Evolutionary conservation across 2,888 invertebrate species (phyloP), one percentile per base, ranked within the genome.

Genomic region (Temnothorax unifasciatus): DNA sequence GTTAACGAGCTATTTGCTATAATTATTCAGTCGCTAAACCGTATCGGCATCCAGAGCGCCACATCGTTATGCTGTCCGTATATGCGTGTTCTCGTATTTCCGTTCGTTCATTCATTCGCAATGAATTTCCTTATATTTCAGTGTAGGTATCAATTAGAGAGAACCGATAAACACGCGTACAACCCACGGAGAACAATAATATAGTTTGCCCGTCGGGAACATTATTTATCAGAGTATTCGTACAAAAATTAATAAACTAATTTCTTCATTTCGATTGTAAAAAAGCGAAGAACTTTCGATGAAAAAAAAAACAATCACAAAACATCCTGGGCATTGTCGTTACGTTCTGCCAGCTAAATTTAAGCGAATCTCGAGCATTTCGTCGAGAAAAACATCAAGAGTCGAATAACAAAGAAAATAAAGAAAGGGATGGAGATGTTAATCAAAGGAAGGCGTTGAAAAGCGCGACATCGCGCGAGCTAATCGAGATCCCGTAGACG

Each of bases 1-100:
- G 38, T 47, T 81, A 81, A 81, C 59, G 38, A 69, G 79, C 59
- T 81, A 71, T 71, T 81, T 81, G 79, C 59, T 81, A 71, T 59
- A 81, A 81, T 81, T 81, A 81, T 81, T 69, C 59, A 71, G 57
- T 29, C 25, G 18, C 34, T 47, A 66, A 66, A 57, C 59, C 47
- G 18, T 25, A 59, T 59, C 69, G 71, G 18, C 59, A 59, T 29
- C 6, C 29, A 57, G 52, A 18, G 25, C 29, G 29, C 29, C 29
- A 11, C 77, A 79, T 68, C 68, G 57, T 79, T 79, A 69, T 18
- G 2, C 18, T 4, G 18, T 44, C 15, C 34, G 3, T 6, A 9
- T 9, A 21, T 52, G 25, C 52, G 18, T 44, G 11, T 41, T 79
- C 68, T 29, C 68, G 34, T 57, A 44, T 69, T 69, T 3, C 44